A percentile compares a stretch with the other conserved stretches of the same genome.
Conservation (phyloP, 2,888 invertebrate species). For the Sesamia inferens region DNA sequence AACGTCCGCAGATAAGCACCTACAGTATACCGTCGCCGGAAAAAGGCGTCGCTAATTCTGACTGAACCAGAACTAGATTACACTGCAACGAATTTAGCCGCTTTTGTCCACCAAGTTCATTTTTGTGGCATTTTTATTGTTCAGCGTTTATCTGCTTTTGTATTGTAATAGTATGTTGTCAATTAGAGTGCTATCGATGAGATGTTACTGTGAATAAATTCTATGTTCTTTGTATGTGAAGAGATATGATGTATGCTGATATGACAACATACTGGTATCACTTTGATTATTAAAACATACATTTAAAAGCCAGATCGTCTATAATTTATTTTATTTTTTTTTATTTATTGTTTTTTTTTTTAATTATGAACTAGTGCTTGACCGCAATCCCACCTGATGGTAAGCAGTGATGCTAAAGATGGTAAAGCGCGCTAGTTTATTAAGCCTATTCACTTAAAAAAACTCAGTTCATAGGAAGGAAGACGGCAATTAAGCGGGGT, state of each 20-base stretch:
- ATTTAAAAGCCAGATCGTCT: not conserved
- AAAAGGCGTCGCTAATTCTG: constrained; percentile 58
- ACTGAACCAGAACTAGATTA: constrained; percentile 52
- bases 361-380: too few species aligned
- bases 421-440: too few species aligned
- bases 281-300: not conserved
- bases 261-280: not conserved
- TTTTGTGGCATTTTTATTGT: constrained; percentile 21
- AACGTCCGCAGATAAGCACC: constrained; percentile 7
- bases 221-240: not conserved
- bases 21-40: constrained; percentile 19
- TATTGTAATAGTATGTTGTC: not conserved
- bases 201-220: not conserved
- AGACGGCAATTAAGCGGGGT: too few species aligned
- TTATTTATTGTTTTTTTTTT: too few species aligned
- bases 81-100: constrained; percentile 37
- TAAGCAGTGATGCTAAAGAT: too few species aligned
- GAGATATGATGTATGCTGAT: not conserved
- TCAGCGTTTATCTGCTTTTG: constrained; percentile 22
- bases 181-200: not conserved
- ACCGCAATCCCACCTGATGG: too few species aligned
- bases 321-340: not conserved
- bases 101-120: constrained; percentile 26
- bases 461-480: too few species aligned
- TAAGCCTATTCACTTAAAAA: too few species aligned